These are phyloP conservation scores for Alsophila aescularia DNA, from an alignment of 2,888 invertebrate genomes.

Conservation along the genomic window DNA sequence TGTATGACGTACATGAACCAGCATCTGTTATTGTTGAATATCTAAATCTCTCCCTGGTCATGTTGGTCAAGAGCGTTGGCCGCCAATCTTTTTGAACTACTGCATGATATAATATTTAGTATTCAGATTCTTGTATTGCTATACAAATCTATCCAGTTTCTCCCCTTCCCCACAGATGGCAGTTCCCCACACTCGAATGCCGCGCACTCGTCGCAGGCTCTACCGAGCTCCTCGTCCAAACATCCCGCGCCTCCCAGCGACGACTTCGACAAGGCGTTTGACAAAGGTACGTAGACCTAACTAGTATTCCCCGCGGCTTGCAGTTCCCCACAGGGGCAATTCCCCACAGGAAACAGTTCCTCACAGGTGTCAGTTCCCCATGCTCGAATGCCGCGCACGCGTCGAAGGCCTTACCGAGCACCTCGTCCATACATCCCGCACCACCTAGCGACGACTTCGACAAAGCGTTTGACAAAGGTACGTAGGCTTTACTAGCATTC, in stretches of 20 bases:
- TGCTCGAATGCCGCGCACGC: slow-evolving; percentile 60
- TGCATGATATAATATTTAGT: too few relatives aligned
- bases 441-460: slow-evolving; percentile 69
- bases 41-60: too few relatives aligned
- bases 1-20: too few relatives aligned
- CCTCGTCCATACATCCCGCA: slow-evolving; percentile 63
- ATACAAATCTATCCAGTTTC: background rate
- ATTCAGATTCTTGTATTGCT: too few relatives aligned
- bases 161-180: slow-evolving; percentile 53
- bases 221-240: slow-evolving; percentile 59
- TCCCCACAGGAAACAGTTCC: too few relatives aligned
- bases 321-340: too few relatives aligned
- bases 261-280: slow-evolving; percentile 77
- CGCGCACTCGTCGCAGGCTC: slow-evolving; percentile 54
- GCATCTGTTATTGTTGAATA: too few relatives aligned
- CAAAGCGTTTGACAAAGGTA: slow-evolving; percentile 78
- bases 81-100: too few relatives aligned
- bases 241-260: slow-evolving; percentile 60
- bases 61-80: too few relatives aligned
- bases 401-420: slow-evolving; percentile 49
- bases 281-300: slow-evolving; percentile 60
- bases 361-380: slow-evolving; percentile 70
- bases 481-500: background rate
- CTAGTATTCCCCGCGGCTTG: too few relatives aligned
- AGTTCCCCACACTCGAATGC: slow-evolving; percentile 67